phyloP scores from a whole-genome alignment of 1,140 invertebrate genomes.

The Dolichoris vasculosae region DNA sequence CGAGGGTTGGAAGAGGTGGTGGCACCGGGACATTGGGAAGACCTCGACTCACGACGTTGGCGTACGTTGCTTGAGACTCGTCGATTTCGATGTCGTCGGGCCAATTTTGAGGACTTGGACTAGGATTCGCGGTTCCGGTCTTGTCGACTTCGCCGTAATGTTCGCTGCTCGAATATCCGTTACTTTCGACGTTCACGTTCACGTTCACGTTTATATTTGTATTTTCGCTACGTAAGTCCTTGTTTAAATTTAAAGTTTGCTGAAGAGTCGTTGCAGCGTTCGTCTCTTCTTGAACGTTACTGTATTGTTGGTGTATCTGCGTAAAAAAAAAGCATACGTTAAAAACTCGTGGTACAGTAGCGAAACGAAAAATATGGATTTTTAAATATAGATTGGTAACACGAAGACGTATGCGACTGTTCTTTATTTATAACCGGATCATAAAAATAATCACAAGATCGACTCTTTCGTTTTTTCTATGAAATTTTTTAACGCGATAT shows the following conservation, averaged over 20 bases:
- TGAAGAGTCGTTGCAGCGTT: slow-evolving; percentile 17
- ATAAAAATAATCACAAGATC: no score
- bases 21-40: slow-evolving; percentile 40
- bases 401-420: no score
- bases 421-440: no score
- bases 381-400: no score
- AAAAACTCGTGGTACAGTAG: not conserved
- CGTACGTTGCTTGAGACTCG: slow-evolving; percentile 59
- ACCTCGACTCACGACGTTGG: slow-evolving; percentile 57
- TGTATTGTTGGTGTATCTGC: slow-evolving; percentile 59
- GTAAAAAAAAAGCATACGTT: not conserved
- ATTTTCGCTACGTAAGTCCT: slow-evolving; percentile 57
- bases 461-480: no score
- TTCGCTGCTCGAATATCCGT: slow-evolving; percentile 53
- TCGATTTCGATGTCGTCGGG: slow-evolving; percentile 65
- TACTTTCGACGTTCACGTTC: slow-evolving; percentile 51
- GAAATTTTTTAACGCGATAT: no score
- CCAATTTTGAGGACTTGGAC: slow-evolving; percentile 59
- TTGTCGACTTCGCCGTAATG: slow-evolving; percentile 69
- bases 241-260: slow-evolving; percentile 54
- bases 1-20: slow-evolving; percentile 58
- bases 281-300: slow-evolving; percentile 61
- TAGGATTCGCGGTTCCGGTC: slow-evolving; percentile 45
- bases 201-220: slow-evolving; percentile 64
- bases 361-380: not conserved